Base-by-base conservation (phyloP, 2,113 vertebrate genomes). In the Hippopotamus amphibius region DNA sequence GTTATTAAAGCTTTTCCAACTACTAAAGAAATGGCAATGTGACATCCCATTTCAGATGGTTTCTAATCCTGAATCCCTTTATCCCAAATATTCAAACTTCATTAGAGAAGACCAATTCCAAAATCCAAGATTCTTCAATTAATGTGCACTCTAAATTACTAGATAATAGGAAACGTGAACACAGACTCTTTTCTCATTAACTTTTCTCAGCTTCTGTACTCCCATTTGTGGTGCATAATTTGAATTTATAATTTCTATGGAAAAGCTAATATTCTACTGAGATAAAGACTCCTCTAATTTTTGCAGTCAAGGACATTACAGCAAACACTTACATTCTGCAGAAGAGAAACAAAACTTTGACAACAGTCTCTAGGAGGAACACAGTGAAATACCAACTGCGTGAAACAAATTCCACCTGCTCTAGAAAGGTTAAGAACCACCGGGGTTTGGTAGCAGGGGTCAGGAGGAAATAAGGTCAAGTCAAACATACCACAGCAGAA, bases 271-370 rank as follows among this genome's bases (percentile, higher is more conserved):
- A 68, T 46, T 92, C 65, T 81, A 26, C 68, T 37, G 79, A 93
- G 83, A 92, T 81, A 92, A 95, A 96, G 90, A 48, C 30, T 86
- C 89, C 93, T 37, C 72, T 86, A 79, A 93, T 69, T 71, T 96
- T 83, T 83, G 33, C 19, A 76, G 46, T 30, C 86, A 92, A 84
- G n/a, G 72, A 80, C 55, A 90, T 7, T 19, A 95, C 93, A 9
- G 37, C 21, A 76, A 69, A 37, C 43, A 43, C 14, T 93, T 69
- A 46, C 5, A 46, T 59, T 92, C 79, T 53, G 4, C 0, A 80
- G 21, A 65, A 53, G 21, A 91, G 61, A 97, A 90, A 87, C 71
- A 80, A 92, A 90, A 72, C n/a, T 77, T 74, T 55, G 24, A 37
- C 26, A 77, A 37, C 7, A 69, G 50, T 89, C 93, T 76, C 43